Evolutionary conservation across 2,888 invertebrate genomes (phyloP).

Genomic region (Thalpophila matura): DNA sequence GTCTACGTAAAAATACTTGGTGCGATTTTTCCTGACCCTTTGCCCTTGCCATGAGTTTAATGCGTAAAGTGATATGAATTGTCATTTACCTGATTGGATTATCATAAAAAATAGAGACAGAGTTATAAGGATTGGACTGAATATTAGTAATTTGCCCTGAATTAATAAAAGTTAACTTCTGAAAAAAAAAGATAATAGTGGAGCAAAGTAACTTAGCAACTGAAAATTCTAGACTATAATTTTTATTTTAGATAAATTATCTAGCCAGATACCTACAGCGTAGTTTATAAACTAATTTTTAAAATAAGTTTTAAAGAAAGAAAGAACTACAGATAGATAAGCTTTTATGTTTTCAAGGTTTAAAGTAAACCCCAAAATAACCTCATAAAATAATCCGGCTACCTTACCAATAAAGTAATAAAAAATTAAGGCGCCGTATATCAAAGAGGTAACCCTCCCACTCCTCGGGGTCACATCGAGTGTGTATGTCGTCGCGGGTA

Average conservation of each 20-base stretch:
- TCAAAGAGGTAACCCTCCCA: constrained; percentile 38
- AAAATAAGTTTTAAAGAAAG: constrained; percentile 2
- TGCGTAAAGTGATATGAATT: no score
- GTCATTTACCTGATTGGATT: no score
- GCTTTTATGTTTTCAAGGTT: not conserved
- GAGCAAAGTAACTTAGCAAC: no score
- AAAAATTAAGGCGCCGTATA: constrained; percentile 49
- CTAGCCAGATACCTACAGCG: no score
- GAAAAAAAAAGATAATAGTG: no score
- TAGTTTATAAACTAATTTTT: not conserved
- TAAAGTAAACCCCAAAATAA: constrained; percentile 18
- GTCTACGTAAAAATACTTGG: not conserved
- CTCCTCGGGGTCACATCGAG: constrained; percentile 54
- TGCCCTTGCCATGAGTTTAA: no score
- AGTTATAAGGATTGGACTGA: no score
- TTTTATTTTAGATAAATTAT: no score
- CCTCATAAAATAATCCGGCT: constrained; percentile 23
- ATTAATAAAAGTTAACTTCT: no score
- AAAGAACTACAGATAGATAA: not conserved
- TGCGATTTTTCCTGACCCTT: not conserved
- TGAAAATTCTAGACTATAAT: not conserved
- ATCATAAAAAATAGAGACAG: no score
- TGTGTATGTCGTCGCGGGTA: constrained; percentile 41
- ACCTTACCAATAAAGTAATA: constrained; percentile 46
- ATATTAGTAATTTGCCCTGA: no score